Evolutionary conservation across 2,888 invertebrate genomes (phyloP).

Genomic region (Torymus auratus): DNA sequence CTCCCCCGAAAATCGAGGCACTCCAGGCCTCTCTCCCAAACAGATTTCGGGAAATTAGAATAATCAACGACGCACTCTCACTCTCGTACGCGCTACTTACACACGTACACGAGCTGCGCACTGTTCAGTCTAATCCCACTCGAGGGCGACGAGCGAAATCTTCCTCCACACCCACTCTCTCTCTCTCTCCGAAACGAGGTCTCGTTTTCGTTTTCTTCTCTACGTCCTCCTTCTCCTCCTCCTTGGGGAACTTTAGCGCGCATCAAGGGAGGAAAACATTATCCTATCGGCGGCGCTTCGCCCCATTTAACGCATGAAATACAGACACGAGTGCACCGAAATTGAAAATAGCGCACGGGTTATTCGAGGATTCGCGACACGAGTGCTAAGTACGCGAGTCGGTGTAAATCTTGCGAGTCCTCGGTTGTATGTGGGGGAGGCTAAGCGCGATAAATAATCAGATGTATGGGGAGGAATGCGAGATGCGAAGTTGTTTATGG

Average conservation of each 20-base stretch:
- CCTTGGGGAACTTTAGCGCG: neutral
- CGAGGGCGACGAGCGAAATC: conserved; percentile 21
- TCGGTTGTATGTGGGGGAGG: neutral
- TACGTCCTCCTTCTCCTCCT: neutral
- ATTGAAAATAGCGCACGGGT: conserved; percentile 38
- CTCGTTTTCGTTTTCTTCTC: neutral
- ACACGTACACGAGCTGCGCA: neutral
- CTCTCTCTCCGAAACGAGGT: neutral
- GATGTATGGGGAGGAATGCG: neutral
- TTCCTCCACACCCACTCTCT: neutral
- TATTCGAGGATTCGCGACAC: neutral
- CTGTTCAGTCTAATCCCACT: conserved; percentile 7
- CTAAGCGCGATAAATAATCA: conserved; percentile 1
- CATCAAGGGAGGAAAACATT: conserved; percentile 33
- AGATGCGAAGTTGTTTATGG: neutral
- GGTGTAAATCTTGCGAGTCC: conserved; percentile 1
- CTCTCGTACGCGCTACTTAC: no score
- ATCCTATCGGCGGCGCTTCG: conserved; percentile 43
- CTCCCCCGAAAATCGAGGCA: no score
- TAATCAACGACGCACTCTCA: conserved; percentile 24
- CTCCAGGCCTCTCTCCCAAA: neutral
- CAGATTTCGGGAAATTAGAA: conserved; percentile 49
- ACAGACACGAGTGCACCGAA: neutral
- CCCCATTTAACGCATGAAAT: conserved; percentile 49
- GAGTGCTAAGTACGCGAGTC: neutral